Percentiles rank a stretch among this genome's conserved stretches.
Conservation (phyloP, 92 coral and sea anemone genomes). For the Montipora capitata region DNA sequence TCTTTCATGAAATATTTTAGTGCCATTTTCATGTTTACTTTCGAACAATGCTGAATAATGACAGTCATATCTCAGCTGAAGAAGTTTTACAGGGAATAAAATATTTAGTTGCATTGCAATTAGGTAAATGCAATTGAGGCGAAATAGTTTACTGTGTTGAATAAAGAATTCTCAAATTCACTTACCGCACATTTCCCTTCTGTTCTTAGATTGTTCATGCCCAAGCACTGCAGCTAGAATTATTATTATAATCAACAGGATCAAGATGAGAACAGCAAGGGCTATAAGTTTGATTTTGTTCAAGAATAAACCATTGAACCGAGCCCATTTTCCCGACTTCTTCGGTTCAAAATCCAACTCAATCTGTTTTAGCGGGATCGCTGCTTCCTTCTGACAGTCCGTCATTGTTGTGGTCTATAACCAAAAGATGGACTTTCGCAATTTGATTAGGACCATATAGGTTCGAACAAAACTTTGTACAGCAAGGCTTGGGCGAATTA, state of each 20-base stretch:
- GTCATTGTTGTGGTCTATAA: constrained; percentile 1
- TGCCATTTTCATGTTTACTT: too few relatives aligned
- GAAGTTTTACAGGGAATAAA: too few relatives aligned
- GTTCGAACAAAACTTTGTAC: not conserved
- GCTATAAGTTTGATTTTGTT: constrained; percentile 61
- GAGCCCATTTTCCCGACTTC: constrained; percentile 22
- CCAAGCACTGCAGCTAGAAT: constrained; percentile 74
- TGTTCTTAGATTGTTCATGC: constrained; percentile 45
- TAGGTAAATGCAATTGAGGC: too few relatives aligned
- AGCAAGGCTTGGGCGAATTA: too few relatives aligned
- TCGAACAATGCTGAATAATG: too few relatives aligned
- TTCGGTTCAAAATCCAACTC: constrained; percentile 26
- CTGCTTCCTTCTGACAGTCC: not conserved
- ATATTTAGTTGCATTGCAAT: too few relatives aligned
- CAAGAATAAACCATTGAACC: constrained; percentile 39
- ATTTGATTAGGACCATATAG: not conserved
- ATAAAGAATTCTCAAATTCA: not conserved
- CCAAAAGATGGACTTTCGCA: too few relatives aligned
- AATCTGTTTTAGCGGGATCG: constrained; percentile 5
- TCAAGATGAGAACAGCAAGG: constrained; percentile 30
- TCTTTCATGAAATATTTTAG: too few relatives aligned
- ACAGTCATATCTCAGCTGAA: too few relatives aligned
- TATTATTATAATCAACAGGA: constrained; percentile 66
- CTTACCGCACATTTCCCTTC: constrained; percentile 32
- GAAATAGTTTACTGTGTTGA: not conserved